phyloP scores from a whole-genome alignment of 1,140 invertebrate genomes.

The Drosophila murphyi region DNA sequence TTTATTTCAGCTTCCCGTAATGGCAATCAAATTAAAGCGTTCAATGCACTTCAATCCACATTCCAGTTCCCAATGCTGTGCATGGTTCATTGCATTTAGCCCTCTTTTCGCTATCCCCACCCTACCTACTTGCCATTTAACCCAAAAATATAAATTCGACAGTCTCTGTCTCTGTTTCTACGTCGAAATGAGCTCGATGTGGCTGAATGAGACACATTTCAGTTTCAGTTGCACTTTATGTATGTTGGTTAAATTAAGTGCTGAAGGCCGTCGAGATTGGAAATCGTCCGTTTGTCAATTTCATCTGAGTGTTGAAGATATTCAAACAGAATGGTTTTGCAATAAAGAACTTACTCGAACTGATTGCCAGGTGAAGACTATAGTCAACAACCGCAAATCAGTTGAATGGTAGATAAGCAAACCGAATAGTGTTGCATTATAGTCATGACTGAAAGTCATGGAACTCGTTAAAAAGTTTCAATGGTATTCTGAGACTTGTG shows the following conservation, averaged over 20 bases:
- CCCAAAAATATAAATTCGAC: background rate
- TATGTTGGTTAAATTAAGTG: background rate
- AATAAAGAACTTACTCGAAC: background rate
- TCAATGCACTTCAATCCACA: constrained; percentile 53
- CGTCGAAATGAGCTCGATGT: constrained; percentile 15
- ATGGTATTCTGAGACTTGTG: too few species aligned
- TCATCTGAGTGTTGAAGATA: background rate
- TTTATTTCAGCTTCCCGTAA: constrained; percentile 32
- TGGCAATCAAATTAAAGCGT: constrained; percentile 66
- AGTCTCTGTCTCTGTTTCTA: background rate
- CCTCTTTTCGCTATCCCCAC: background rate
- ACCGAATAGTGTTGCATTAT: too few species aligned
- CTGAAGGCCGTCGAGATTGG: background rate
- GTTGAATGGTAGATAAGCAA: too few species aligned
- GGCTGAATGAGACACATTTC: constrained; percentile 1
- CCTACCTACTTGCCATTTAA: constrained; percentile 1
- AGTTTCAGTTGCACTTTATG: background rate
- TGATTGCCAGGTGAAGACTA: background rate
- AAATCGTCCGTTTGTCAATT: constrained; percentile 3
- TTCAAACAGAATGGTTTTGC: background rate
- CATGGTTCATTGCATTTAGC: constrained; percentile 26
- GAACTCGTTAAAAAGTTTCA: too few species aligned
- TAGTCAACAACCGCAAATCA: too few species aligned
- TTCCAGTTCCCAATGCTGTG: background rate
- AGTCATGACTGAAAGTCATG: too few species aligned